Base-by-base conservation (phyloP, 2,888 invertebrate genomes). In the Ormyrus labotus region DNA sequence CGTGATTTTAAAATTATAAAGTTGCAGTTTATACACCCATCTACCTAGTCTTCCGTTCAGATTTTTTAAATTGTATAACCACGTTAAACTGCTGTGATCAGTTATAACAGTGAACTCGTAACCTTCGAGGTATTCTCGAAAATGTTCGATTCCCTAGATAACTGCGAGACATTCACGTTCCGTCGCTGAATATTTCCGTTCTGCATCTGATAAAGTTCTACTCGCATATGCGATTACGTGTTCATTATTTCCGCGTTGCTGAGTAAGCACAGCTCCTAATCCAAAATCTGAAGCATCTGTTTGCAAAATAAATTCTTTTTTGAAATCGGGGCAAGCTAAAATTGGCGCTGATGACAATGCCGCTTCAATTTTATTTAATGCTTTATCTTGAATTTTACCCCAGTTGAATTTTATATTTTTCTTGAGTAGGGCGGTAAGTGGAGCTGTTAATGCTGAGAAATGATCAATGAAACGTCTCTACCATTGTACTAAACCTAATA, bases 401-500 rank as follows among this genome's bases (percentile, higher is more conserved):
- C 83, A 83, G 0, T 75, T 0, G 83, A 84, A 19, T 78, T 83
- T 0, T 76, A 77, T 8, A 82, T 71, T 0, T 79, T 75, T 73
- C 6, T 0, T 84, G 65, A 68, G 83, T 83, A 64, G 84, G 67
- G 0, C 76, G 72, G 55, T 55, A 5, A 64, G 5, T 0, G 63
- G 64, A 6, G 9, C 48, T 55, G 63, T 73, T 10, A 5, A 9
- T 2, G 53, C 10, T 6, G 53, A 11, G 13, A 51, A n/a, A 5
- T 61, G 13, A 5, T 8, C 9, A 0, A 87, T 83, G 72, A 86
- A 87, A 0, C 85, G 81, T 1, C 85, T 78, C 64, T 87, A 89
- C 85, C 87, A 89, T 0, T 82, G 83, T 0, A 82, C 83, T 73
- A 88, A 72, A 0, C 88, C 88, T 0, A 89, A 48, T 70, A 88